Evolutionary conservation across 2,888 invertebrate species (phyloP), one percentile per base, ranked within the genome.

Genomic region (Tillus elongatus): DNA sequence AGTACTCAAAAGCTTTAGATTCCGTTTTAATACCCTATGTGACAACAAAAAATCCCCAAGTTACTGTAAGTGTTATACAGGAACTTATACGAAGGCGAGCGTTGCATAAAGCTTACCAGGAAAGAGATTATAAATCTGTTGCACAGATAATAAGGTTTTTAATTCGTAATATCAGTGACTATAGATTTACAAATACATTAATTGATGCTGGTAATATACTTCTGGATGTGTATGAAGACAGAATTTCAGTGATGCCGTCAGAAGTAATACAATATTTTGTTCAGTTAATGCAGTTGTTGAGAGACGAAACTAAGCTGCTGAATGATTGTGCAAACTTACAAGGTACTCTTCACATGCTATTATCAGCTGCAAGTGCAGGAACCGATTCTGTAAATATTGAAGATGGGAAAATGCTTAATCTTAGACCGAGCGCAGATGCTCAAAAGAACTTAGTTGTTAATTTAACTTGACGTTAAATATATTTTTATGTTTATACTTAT

Each of bases 41-140:
- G n/a, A 60, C 69, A 1, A 73, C 69, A 24, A 79, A 76, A 55
- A 69, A 62, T 26, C 92, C 95, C 1, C 82, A 89, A 50, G 71
- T 79, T 14, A 82, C 88, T 2, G 78, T 89, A 16, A 77, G 82
- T 33, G 70, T 93, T 3, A 72, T 95, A 54, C 85, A 87, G 59
- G 95, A 95, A 64, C 68, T 96, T 42, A 79, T 85, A n/a, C 74
- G 86, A 53, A 74, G 93, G 37, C 79, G 82, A 58, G 86, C 82
- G 1, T 66, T 97, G 12, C 70, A 73, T 53, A 72, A 77, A 42
- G 90, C 92, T 0, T 66, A 95, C 30, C 73, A 76, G 30, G 83
- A 82, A 2, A 71, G 88, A 39, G 72, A 78, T 39, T 77, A 79
- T 33, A 74, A 75, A 45, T 73, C 77, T 1, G 64, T 91, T 15